Evolutionary conservation across 2,113 vertebrate genomes (phyloP).

Genomic region (Bettongia penicillata): DNA sequence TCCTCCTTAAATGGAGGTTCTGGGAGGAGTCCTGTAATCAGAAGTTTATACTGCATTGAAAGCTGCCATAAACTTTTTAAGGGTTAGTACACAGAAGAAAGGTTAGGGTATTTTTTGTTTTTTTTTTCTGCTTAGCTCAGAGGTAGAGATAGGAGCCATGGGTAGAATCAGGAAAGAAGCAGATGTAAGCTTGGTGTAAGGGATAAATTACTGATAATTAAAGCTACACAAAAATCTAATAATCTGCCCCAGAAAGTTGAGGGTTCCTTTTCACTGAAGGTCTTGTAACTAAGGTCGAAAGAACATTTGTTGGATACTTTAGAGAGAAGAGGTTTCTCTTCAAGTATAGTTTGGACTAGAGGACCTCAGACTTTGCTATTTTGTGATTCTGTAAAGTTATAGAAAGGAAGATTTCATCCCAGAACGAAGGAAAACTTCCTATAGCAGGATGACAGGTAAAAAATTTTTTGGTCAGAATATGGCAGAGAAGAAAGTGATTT

Average conservation of each 20-base stretch:
- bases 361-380: background rate
- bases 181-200: background rate
- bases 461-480: background rate
- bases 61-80: background rate
- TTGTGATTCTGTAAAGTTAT: background rate
- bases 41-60: background rate
- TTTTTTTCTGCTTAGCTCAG: background rate
- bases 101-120: too few relatives aligned
- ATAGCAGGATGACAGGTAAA: background rate
- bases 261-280: background rate
- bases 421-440: background rate
- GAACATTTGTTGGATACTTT: background rate
- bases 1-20: background rate
- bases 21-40: background rate
- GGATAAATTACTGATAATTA: background rate
- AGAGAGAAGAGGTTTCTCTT: background rate
- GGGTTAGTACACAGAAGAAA: background rate
- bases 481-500: background rate
- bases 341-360: background rate
- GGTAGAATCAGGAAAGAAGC: background rate
- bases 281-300: background rate
- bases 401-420: background rate
- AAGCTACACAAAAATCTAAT: background rate
- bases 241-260: background rate
- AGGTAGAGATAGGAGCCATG: background rate